These are phyloP conservation scores for Athalia rosae DNA, from an alignment of 2,888 invertebrate species.

Conservation along the genomic window DNA sequence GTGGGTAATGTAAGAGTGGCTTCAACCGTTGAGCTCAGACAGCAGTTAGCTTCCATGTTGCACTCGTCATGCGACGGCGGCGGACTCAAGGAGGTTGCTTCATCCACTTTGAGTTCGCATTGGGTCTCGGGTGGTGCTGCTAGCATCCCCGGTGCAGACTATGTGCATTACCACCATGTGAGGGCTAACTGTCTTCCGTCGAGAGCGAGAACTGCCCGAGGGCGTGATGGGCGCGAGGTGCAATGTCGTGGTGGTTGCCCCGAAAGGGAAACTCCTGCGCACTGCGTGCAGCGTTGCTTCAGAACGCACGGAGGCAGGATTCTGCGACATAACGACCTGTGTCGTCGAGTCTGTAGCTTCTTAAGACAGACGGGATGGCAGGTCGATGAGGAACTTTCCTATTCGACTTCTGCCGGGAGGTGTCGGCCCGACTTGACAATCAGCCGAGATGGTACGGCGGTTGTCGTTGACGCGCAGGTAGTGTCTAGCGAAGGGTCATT, in stretches of 20 bases:
- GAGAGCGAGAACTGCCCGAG: constrained; percentile 54
- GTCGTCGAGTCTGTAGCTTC: constrained; percentile 51
- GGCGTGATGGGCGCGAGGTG: constrained; percentile 48
- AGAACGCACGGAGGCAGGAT: constrained; percentile 67
- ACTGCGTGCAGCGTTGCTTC: constrained; percentile 63
- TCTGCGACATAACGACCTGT: constrained; percentile 62
- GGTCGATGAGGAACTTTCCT: constrained; percentile 56
- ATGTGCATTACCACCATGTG: no score
- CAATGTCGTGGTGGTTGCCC: constrained; percentile 64
- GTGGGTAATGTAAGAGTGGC: no score
- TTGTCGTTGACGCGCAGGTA: constrained; percentile 65
- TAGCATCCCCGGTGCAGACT: no score
- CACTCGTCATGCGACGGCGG: no score
- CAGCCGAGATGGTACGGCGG: constrained; percentile 49
- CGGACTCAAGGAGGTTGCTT: no score
- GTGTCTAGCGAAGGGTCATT: constrained; percentile 61
- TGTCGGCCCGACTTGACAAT: constrained; percentile 65
- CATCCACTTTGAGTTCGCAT: no score
- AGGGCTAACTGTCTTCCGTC: constrained; percentile 60
- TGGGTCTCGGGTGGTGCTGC: no score
- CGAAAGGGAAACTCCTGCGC: constrained; percentile 63
- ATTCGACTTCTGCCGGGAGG: constrained; percentile 56
- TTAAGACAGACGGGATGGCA: constrained; percentile 53
- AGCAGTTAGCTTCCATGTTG: no score
- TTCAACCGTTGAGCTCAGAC: no score